These are phyloP conservation scores for Lissonota sp. DNA, from an alignment of 2,888 invertebrate genomes.

Conservation along the genomic window DNA sequence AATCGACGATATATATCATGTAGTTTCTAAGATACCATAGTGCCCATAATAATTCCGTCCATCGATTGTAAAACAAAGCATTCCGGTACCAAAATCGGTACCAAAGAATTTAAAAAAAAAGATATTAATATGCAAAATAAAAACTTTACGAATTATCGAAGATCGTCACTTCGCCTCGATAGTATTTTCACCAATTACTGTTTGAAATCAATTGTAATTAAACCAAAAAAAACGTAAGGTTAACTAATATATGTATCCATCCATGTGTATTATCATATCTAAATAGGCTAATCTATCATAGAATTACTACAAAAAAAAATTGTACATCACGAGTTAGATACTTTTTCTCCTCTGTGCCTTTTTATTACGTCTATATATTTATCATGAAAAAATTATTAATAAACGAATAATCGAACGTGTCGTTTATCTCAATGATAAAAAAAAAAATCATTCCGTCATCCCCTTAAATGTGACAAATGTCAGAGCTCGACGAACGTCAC, in stretches of 20 bases:
- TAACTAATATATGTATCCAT: not conserved
- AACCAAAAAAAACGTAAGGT: not conserved
- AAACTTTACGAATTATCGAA: not conserved
- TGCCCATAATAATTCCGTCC: constrained; percentile 69
- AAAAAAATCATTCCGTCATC: not conserved
- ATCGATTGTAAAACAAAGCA: constrained; percentile 48
- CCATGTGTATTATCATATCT: constrained; percentile 22
- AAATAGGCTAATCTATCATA: constrained; percentile 19
- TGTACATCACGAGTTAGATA: constrained; percentile 19
- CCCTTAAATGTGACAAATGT: constrained; percentile 47
- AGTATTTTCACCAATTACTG: not conserved
- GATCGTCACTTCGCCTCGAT: constrained; percentile 12
- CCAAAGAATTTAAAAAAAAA: constrained; percentile 35
- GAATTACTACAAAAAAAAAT: constrained; percentile 20
- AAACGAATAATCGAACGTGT: constrained; percentile 37
- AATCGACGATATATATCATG: too few relatives aligned
- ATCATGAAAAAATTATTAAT: constrained; percentile 43
- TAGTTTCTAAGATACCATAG: constrained; percentile 35
- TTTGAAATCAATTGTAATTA: not conserved
- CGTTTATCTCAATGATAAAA: not conserved
- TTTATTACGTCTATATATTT: constrained; percentile 41
- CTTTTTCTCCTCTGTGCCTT: constrained; percentile 15
- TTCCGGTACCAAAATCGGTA: constrained; percentile 35
- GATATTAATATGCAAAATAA: constrained; percentile 1
- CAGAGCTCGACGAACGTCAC: constrained; percentile 56